These are phyloP conservation scores for Epistrophe eligans DNA, from an alignment of 2,888 invertebrate genomes.

Conservation along the genomic window DNA sequence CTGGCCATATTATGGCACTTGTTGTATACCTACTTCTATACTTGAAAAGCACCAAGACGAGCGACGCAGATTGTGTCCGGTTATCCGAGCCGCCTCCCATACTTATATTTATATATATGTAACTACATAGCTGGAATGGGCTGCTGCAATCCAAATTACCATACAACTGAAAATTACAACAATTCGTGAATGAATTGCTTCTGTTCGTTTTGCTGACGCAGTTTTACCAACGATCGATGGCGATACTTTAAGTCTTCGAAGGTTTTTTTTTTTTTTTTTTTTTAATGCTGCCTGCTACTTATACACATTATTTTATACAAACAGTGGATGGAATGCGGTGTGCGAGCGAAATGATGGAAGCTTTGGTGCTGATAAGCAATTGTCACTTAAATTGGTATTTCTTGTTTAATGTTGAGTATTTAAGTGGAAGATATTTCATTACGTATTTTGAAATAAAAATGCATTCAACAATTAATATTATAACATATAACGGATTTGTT, in stretches of 20 bases:
- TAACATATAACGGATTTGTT: not conserved
- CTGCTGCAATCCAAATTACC: constrained; percentile 71
- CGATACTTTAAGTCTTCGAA: constrained; percentile 27
- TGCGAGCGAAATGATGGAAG: constrained; percentile 32
- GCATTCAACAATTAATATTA: not conserved
- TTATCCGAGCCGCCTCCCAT: constrained; percentile 46
- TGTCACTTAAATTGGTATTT: constrained; percentile 41
- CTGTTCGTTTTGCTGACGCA: constrained; percentile 69
- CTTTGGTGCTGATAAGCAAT: constrained; percentile 32
- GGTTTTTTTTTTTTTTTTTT: not conserved
- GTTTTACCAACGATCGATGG: constrained; percentile 44
- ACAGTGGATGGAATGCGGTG: constrained; percentile 24
- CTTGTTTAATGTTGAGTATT: constrained; percentile 25
- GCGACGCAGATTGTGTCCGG: constrained; percentile 33
- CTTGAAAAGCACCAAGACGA: constrained; percentile 10
- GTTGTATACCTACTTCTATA: constrained; percentile 28
- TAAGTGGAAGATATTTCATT: constrained; percentile 27
- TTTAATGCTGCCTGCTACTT: not conserved
- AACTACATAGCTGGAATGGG: constrained; percentile 13
- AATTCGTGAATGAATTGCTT: constrained; percentile 75
- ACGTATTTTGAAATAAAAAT: not conserved
- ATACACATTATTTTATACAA: not conserved
- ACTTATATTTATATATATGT: not conserved
- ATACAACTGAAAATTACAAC: constrained; percentile 73
- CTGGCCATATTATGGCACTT: constrained; percentile 75